phyloP scores from a whole-genome alignment of 2,113 vertebrate species.

The Pholis gunnellus region DNA sequence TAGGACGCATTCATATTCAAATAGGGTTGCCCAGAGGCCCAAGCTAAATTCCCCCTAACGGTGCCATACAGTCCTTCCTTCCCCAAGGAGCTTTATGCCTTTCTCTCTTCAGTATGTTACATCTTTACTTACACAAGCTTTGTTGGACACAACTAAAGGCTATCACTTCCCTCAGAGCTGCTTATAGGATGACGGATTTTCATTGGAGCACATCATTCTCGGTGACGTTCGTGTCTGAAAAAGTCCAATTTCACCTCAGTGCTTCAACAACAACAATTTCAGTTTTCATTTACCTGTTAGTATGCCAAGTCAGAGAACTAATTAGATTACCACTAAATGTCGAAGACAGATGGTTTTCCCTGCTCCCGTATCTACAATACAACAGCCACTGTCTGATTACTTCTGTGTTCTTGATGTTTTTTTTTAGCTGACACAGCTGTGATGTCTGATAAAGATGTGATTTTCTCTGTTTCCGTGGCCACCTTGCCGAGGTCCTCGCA shows the following conservation, averaged over 20 bases:
- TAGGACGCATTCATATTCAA: slow-evolving; percentile 77
- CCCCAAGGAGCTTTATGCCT: slow-evolving; percentile 42
- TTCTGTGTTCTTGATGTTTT: slow-evolving; percentile 39
- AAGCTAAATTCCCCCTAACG: slow-evolving; percentile 53
- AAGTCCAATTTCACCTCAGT: background rate
- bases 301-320: slow-evolving; percentile 23
- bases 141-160: slow-evolving; percentile 44
- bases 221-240: background rate
- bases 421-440: slow-evolving; percentile 68
- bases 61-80: slow-evolving; percentile 31
- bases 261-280: slow-evolving; percentile 15
- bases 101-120: slow-evolving; percentile 48
- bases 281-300: slow-evolving; percentile 36
- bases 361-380: slow-evolving; percentile 51
- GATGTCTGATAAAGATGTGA: slow-evolving; percentile 69
- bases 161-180: slow-evolving; percentile 41
- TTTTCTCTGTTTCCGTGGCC: slow-evolving; percentile 60
- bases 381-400: slow-evolving; percentile 54
- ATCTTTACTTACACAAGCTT: slow-evolving; percentile 64
- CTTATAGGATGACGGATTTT: slow-evolving; percentile 43
- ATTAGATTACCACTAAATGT: slow-evolving; percentile 50
- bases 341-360: slow-evolving; percentile 37
- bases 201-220: slow-evolving; percentile 2
- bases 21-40: slow-evolving; percentile 68
- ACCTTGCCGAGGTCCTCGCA: slow-evolving; percentile 57